Evolutionary conservation across 1,140 invertebrate species (phyloP).

Genomic region (Drosophila bocki): DNA sequence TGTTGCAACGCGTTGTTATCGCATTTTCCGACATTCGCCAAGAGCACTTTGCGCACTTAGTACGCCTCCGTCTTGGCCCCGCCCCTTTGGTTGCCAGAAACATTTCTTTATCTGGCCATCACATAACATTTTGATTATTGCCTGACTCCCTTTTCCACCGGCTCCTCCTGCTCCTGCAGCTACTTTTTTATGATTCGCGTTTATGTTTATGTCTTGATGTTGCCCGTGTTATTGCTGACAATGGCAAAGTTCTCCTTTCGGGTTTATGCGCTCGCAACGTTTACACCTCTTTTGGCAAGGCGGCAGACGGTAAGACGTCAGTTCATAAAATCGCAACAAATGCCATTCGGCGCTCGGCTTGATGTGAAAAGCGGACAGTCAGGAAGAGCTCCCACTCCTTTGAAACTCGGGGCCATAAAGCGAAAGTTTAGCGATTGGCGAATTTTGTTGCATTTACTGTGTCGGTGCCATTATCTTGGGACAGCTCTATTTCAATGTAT

Average conservation of each 20-base stretch:
- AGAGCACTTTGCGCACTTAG: constrained; percentile 50
- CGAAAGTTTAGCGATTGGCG: constrained; percentile 8
- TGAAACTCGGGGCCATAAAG: constrained; percentile 16
- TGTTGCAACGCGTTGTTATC: constrained; percentile 14
- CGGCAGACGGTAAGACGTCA: constrained; percentile 27
- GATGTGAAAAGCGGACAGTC: constrained; percentile 3
- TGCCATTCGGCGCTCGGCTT: constrained; percentile 15
- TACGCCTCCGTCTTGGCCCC: neutral
- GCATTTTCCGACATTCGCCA: constrained; percentile 1
- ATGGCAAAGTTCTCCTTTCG: constrained; percentile 7
- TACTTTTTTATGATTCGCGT: constrained; percentile 43
- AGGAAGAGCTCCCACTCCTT: neutral
- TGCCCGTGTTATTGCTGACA: constrained; percentile 23
- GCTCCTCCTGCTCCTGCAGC: neutral
- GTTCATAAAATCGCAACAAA: constrained; percentile 54
- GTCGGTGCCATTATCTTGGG: neutral
- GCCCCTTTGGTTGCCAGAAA: constrained; percentile 4
- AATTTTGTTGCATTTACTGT: constrained; percentile 39
- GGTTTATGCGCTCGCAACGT: constrained; percentile 42
- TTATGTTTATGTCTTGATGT: constrained; percentile 66
- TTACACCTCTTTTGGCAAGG: constrained; percentile 63
- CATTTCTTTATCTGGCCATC: constrained; percentile 64
- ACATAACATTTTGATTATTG: constrained; percentile 73
- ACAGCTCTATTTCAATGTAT: neutral
- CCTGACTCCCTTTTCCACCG: neutral